Conservation (phyloP, 2,888 invertebrate species). For the Chouioia cunea region DNA sequence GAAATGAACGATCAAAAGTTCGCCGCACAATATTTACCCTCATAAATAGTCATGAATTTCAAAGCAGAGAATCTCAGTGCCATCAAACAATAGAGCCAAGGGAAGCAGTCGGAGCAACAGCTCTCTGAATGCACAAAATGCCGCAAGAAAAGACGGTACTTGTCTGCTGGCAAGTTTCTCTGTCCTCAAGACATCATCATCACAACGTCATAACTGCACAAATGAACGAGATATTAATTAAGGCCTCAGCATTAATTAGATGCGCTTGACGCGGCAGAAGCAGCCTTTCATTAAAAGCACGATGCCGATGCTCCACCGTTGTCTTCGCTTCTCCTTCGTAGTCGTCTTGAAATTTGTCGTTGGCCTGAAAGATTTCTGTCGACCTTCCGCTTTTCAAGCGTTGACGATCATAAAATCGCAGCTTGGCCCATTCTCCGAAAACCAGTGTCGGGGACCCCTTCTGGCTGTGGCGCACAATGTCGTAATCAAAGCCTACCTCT, state of each 20-base stretch:
- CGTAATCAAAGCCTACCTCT: conserved; percentile 63
- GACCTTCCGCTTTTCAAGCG: conserved; percentile 4
- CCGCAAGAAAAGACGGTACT: not conserved
- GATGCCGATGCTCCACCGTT: conserved; percentile 31
- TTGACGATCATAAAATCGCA: conserved; percentile 56
- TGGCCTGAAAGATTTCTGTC: too few relatives aligned
- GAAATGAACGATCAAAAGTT: too few relatives aligned
- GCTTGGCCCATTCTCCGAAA: conserved; percentile 49
- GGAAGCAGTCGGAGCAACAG: not conserved
- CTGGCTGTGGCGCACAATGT: conserved; percentile 58
- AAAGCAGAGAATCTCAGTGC: too few relatives aligned
- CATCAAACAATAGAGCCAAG: conserved; percentile 15
- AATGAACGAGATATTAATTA: conserved; percentile 47
- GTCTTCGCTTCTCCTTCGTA: conserved; percentile 26
- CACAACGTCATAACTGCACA: conserved; percentile 34
- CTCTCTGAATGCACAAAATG: conserved; percentile 3
- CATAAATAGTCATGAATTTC: too few relatives aligned
- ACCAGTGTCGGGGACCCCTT: conserved; percentile 48
- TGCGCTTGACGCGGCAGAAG: conserved; percentile 16
- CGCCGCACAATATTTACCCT: too few relatives aligned
- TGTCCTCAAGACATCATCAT: conserved; percentile 15
- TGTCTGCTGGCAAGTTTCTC: not conserved
- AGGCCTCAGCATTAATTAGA: conserved; percentile 46
- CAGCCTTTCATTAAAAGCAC: conserved; percentile 42
- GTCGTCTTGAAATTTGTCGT: conserved; percentile 48